Evolutionary conservation across 2,888 invertebrate genomes (phyloP).

Genomic region (Acronicta leporina): DNA sequence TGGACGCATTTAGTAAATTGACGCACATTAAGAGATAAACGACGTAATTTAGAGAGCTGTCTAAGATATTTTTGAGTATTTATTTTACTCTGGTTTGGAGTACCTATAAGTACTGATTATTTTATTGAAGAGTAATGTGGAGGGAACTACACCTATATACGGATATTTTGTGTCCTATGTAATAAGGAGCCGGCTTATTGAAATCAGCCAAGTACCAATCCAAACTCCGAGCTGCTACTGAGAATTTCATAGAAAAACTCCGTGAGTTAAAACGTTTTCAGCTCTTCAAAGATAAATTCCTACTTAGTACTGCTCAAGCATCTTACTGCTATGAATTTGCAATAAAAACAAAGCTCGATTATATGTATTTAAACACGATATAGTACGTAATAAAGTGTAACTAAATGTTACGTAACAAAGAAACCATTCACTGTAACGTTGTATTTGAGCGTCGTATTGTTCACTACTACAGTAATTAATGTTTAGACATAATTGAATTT

Average conservation of each 20-base stretch:
- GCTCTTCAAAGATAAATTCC: constrained; percentile 15
- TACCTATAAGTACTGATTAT: too few species aligned
- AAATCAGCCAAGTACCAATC: too few species aligned
- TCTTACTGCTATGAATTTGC: constrained; percentile 1
- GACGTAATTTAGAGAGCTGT: constrained; percentile 12
- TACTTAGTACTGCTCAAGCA: constrained; percentile 16
- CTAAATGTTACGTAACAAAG: constrained; percentile 27
- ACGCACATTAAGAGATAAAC: constrained; percentile 33
- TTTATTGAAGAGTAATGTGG: too few species aligned
- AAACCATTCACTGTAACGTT: constrained; percentile 23
- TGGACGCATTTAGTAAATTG: constrained; percentile 55
- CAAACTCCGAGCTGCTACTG: too few species aligned
- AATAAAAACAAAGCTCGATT: constrained; percentile 17
- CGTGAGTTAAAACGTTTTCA: too few species aligned
- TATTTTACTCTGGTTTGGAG: not conserved
- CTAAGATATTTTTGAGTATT: constrained; percentile 1
- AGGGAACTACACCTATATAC: too few species aligned
- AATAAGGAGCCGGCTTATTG: too few species aligned
- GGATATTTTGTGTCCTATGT: too few species aligned
- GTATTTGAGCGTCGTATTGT: constrained; percentile 10
- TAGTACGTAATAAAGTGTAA: constrained; percentile 41
- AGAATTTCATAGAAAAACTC: too few species aligned
- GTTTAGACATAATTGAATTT: constrained; percentile 40
- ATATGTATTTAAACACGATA: constrained; percentile 6
- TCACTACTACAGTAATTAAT: constrained; percentile 9